Evolutionary conservation across 1,140 invertebrate genomes (phyloP), one percentile per base, ranked within the genome.

Genomic region (Babylonia areolata): DNA sequence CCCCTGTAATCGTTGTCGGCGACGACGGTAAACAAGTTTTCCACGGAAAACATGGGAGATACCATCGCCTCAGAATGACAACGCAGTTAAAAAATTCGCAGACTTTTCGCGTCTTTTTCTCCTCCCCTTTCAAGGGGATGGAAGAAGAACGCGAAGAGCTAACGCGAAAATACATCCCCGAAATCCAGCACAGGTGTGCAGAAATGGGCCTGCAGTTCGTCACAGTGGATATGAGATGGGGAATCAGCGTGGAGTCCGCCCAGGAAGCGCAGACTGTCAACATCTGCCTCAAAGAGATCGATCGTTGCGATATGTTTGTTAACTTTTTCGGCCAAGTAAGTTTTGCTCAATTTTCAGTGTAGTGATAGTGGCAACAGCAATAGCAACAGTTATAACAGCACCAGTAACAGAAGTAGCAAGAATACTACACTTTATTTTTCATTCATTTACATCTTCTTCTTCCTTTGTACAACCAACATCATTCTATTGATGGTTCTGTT

Each of bases 221-320:
- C 1, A 87, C 93, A 9, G 92, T 93, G n/a, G 93, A 93, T 64
- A 92, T 93, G 93, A 88, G 93, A 86, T 93, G 93, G 93, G 93
- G 93, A 5, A 93, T 93, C 39, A 93, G 92, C 31, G 58, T 88
- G 40, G 93, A 93, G 73, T 88, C 92, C 23, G 90, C 92, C 15
- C 88, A 91, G 31, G 91, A 89, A 71, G 90, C 91, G 31, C 92
- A 92, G 85, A 91, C 92, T 31, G 91, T 93, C 37, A 92, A 90
- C 71, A 92, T 93, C 28, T 93, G 93, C 86, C 83, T 93, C 3
- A 58, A 89, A 51, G 93, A 93, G 84, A 85, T 93, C 15, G 92
- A 92, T 81, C 87, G 93, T 84, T 93, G 92, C n/a, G 93, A 93
- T 84, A 89, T 93, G 54, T 92, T 93, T 87, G 89, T 92, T 51